phyloP scores from a whole-genome alignment of 2,113 vertebrate species.

The Helogale parvula region DNA sequence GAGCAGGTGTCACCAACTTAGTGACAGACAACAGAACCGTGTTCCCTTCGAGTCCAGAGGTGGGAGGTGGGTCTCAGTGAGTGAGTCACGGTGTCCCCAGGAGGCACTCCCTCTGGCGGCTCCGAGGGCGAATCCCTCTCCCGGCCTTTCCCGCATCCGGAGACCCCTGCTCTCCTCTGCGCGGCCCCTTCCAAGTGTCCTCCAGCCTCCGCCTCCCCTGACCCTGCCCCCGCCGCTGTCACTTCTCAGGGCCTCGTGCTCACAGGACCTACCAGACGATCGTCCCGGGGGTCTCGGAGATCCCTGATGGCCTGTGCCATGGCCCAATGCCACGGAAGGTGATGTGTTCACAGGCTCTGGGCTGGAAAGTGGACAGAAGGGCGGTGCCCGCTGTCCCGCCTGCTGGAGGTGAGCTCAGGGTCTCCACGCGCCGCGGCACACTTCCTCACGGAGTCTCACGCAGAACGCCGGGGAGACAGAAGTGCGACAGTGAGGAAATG shows the following conservation, averaged over 20 bases:
- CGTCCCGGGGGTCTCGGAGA: no score
- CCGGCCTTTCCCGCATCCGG: no score
- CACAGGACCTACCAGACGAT: neutral
- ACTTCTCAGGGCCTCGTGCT: no score
- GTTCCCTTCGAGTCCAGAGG: neutral
- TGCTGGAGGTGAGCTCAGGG: neutral
- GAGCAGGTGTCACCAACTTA: no score
- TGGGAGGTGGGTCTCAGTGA: neutral
- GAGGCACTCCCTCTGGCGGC: neutral
- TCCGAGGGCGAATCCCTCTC: no score
- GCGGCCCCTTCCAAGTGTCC: accelerated
- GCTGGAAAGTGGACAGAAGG: accelerated
- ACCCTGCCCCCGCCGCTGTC: no score
- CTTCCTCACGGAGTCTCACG: neutral
- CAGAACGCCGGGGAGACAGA: neutral
- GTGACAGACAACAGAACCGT: accelerated
- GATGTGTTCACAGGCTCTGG: neutral
- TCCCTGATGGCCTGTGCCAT: neutral
- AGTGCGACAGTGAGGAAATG: neutral
- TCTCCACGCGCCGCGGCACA: no score
- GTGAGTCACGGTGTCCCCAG: neutral
- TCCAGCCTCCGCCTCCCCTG: neutral
- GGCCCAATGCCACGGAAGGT: neutral
- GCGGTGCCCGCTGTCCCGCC: neutral
- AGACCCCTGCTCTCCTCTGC: neutral